Base-by-base conservation (phyloP, 1,140 invertebrate species). In the Drosophila chauvacae region DNA sequence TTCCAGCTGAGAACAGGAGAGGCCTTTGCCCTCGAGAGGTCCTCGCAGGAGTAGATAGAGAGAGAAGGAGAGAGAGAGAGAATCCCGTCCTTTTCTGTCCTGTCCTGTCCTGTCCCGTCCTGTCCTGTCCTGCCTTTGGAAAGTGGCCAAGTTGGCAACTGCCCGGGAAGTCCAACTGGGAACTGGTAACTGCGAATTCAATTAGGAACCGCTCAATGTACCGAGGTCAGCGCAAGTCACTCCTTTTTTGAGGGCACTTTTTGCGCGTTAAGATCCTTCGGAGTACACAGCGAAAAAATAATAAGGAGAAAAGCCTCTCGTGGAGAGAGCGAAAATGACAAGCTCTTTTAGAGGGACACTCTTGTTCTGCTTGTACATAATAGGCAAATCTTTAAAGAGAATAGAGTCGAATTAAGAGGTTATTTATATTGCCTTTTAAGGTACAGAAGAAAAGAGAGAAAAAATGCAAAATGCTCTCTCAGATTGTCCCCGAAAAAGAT, bases 21-120 rank as follows among this genome's bases (percentile, higher is more conserved):
- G 73, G 50, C 60, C 72, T 66, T 76, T 76, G 73, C 61, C 74
- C 73, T 77, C 51, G 51, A 55, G 33, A 55, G 51, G 20, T 55
- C 51, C 51, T 56, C 20, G 7, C 30, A 33, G 28, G 28, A 30
- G 11, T 13, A 33, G 3, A 33, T 50, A 14, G 10, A 13, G 10
- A 7, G 4, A 13, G 13, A 37, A 18, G 18, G 30, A 35, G 16
- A 35, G 51, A 9, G 28, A 53, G 11, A 14, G 18, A 28, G 26
- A 28, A 5, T 28, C 28, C 28, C 28, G 30, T 30, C 7, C 9
- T 7, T 23, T 45, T 11, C 18, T 7, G 6, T 28, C 28, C 28
- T 14, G 45, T 55, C 53, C 47, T 37, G 9, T 11, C 10, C 10
- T 7, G 30, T 33, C 30, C 30, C 10, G 30, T 9, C 9, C 28